Evolutionary conservation across 2,113 vertebrate species (phyloP), one percentile per base, ranked within the genome.

Genomic region (Pterophyllum scalare): DNA sequence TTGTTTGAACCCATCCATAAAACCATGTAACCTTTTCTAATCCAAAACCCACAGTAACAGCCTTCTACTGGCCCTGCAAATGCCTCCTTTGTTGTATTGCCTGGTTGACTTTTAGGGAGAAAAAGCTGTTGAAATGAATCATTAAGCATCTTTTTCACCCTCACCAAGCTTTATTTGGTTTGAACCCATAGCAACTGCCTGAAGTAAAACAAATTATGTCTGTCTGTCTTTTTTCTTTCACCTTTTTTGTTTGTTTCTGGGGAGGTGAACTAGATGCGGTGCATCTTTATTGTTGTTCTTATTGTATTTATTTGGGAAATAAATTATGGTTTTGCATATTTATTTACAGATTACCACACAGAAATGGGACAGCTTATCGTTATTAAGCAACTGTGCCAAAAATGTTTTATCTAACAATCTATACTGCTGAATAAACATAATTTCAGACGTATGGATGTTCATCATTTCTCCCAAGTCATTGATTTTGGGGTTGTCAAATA

Each of bases 311-410:
- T 96, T 96, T 92, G 88, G 92, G 87, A 93, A 93, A 87, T 94
- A 94, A 95, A 93, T 95, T 94, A 94, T 94, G 93, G 79, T 94
- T 94, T 94, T 93, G 90, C 86, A 94, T 96, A 96, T 96, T 96
- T 96, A 96, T 96, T 95, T 94, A n/a, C n/a, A 96, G 94, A 94
- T 84, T 89, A 91, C 82, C 81, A 91, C 83, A 93, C 84, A 88
- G 85, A 94, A 92, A 91, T 76, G 80, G 93, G 93, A 93, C 91
- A 86, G 93, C 93, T 93, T 95, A 94, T 95, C 94, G 93, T 94
- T 92, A 95, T 92, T 89, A 91, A 95, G 94, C 92, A 90, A 90
- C 91, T 94, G 95, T 96, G 96, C 95, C 96, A 96, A 96, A 94
- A 94, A 91, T 88, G 88, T 95, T 94, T 94, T 95, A 95, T 94